Evolutionary conservation across 2,113 vertebrate species (phyloP).

Genomic region (Scytalopus superciliaris): DNA sequence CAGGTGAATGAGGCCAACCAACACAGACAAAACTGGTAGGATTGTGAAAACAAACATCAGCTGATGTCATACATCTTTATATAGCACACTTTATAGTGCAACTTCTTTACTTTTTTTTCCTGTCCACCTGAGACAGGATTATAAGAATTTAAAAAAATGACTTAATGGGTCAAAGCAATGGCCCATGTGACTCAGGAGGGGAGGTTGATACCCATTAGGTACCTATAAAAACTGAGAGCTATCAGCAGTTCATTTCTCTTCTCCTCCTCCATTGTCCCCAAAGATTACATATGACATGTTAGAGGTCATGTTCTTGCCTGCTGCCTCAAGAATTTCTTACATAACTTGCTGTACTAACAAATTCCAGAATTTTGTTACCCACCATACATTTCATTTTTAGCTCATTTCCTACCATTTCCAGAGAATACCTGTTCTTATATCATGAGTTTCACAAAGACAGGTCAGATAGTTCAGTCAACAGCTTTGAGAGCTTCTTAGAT

Average conservation of each 20-base stretch:
- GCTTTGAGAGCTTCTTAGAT: neutral
- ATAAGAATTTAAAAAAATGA: neutral
- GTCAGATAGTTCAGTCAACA: neutral
- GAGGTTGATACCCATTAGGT: neutral
- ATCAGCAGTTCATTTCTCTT: neutral
- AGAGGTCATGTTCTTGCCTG: neutral
- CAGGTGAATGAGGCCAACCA: neutral
- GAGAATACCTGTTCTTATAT: neutral
- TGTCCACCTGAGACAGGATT: neutral
- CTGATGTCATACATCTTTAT: neutral
- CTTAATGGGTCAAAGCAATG: neutral
- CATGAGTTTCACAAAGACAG: neutral
- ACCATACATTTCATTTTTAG: neutral
- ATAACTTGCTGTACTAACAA: neutral
- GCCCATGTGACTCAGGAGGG: neutral
- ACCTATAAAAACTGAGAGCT: neutral
- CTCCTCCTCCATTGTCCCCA: neutral
- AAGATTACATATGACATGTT: neutral
- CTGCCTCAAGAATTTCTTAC: neutral
- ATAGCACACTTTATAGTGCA: neutral
- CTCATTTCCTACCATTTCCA: neutral
- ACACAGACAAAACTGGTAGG: neutral
- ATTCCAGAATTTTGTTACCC: neutral
- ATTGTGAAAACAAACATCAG: neutral
- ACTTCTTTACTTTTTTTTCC: neutral